Conservation (phyloP, 2,113 vertebrate species). For the Sturnira hondurensis region DNA sequence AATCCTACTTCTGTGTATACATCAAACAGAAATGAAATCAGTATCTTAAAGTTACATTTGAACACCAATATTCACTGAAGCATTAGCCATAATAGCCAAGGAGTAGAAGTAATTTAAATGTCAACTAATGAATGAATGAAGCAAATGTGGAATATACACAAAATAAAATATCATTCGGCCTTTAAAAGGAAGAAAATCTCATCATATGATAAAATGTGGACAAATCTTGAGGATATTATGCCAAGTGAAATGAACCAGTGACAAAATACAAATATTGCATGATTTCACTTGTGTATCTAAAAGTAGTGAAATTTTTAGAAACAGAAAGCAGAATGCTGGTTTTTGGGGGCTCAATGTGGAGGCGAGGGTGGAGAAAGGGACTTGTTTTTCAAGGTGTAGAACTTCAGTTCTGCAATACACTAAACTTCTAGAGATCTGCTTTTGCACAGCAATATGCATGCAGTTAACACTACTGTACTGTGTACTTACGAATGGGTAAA, state of each 20-base stretch:
- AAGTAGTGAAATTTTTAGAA: not conserved
- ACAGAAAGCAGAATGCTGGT: not conserved
- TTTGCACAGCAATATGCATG: not conserved
- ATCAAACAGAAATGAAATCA: not conserved
- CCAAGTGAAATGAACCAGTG: not conserved
- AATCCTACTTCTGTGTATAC: not conserved
- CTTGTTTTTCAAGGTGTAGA: not conserved
- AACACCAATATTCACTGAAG: not conserved
- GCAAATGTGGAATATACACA: not conserved
- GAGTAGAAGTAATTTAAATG: not conserved
- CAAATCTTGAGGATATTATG: not conserved
- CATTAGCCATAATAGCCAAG: not conserved
- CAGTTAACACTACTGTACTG: not conserved
- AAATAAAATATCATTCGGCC: not conserved
- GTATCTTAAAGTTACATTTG: not conserved
- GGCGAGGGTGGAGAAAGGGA: not conserved
- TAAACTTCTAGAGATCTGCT: not conserved
- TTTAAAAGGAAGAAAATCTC: not conserved
- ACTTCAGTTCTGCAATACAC: not conserved
- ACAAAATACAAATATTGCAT: not conserved
- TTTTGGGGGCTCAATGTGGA: rapidly evolving
- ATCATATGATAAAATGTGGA: not conserved
- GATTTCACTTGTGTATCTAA: not conserved
- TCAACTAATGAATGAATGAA: not conserved
- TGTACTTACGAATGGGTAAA: not conserved